Percentiles rank a stretch among this genome's conserved stretches.
phyloP scores from a whole-genome alignment of 92 coral and sea anemone genomes.

The Isaurus tuberculatus region DNA sequence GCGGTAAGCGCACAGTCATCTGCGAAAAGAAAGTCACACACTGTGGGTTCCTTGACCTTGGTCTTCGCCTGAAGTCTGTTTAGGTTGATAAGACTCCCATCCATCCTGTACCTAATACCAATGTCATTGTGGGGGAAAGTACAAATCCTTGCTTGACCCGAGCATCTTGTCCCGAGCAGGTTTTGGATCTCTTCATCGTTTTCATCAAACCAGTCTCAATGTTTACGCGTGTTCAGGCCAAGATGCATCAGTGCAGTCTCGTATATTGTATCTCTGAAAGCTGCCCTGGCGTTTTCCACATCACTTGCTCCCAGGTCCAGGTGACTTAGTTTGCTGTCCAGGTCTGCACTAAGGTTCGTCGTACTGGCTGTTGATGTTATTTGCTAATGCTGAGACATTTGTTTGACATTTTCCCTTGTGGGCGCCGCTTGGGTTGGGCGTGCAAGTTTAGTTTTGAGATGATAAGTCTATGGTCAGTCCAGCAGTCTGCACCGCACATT shows the following conservation, averaged over 20 bases:
- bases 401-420: background rate
- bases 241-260: background rate
- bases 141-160: too few species aligned
- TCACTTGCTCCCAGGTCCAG: constrained; percentile 11
- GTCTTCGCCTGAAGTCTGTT: background rate
- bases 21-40: background rate
- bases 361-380: background rate
- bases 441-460: too few species aligned
- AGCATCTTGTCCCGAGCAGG: too few species aligned
- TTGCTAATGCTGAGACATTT: background rate
- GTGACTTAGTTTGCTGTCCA: constrained; percentile 2
- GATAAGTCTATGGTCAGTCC: too few species aligned
- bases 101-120: too few species aligned
- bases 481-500: too few species aligned
- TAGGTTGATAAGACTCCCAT: background rate
- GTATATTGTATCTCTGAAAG: background rate
- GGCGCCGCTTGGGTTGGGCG: constrained; percentile 19
- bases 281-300: background rate
- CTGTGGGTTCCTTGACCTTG: constrained; percentile 5
- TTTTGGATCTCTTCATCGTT: too few species aligned
- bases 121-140: too few species aligned
- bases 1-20: background rate
- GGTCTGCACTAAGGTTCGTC: constrained; percentile 18
- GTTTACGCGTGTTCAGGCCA: background rate
- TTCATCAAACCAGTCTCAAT: too few species aligned